A percentile compares a stretch with the other conserved stretches of the same genome.
Evolutionary conservation across 2,888 invertebrate species (phyloP).

Genomic region (Conops quadrifasciatus): DNA sequence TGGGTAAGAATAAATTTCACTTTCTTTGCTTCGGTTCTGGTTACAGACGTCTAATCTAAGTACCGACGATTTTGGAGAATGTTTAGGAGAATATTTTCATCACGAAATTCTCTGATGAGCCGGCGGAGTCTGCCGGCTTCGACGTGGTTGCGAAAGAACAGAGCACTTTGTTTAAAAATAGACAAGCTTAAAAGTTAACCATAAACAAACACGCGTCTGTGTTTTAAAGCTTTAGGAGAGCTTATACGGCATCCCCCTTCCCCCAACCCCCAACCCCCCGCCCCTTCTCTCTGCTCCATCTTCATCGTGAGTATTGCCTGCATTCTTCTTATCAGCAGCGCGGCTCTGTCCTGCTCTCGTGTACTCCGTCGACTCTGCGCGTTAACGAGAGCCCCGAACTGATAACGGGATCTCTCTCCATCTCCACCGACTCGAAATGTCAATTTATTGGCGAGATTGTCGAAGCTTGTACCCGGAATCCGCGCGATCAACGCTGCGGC

Average conservation of each 20-base stretch:
- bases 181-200: neutral
- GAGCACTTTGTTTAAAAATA: neutral
- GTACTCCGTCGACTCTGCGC: neutral
- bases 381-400: constrained; percentile 4
- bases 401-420: constrained; percentile 19
- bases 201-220: neutral
- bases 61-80: no score
- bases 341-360: neutral
- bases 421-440: constrained; percentile 21
- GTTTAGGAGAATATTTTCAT: no score
- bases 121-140: no score
- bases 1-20: no score
- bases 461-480: neutral
- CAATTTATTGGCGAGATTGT: constrained; percentile 24
- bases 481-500: neutral
- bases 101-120: no score
- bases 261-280: neutral
- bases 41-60: no score
- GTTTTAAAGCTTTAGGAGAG: neutral
- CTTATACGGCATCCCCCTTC: neutral
- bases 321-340: constrained; percentile 17
- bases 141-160: neutral
- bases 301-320: neutral
- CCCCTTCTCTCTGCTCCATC: neutral
- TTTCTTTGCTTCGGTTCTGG: no score